Base-by-base conservation (phyloP, 2,888 invertebrate genomes). In the Willowsia nigromaculata region DNA sequence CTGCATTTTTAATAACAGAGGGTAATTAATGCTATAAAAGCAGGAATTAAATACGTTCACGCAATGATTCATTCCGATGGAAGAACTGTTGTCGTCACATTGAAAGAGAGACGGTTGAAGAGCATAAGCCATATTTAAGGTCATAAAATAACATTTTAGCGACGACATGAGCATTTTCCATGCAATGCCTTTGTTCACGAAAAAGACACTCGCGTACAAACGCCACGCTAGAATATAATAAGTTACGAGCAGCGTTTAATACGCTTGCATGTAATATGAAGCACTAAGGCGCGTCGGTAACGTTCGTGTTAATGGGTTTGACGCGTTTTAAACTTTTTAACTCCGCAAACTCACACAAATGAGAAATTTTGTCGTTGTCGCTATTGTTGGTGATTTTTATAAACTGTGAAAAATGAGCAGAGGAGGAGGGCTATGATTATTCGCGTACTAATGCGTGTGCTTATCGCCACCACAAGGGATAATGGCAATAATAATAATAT, bases 161-260 rank as follows among this genome's bases (percentile, higher is more conserved):
- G 62, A 76, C 76, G 37, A 89, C 89, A 89, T 89, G 89, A 89
- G 89, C 89, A 89, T 89, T 89, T 89, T 89, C 89, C 89, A 89
- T 89, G 89, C 89, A 50, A 89, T 81, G 85, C 71, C 88, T 84
- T 88, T 89, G 71, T 47, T 74, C 13, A n/a, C n/a, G 18, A 71
- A 76, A 82, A 43, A 59, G 25, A 56, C 47, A 13, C 47, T 33
- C 65, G 30, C 65, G 18, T n/a, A n/a, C 47, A 68, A 65, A 43
- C 59, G 30, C 68, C 18, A 53, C 11, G 25, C 50, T 5, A 71
- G 18, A n/a, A 50, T 22, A 62, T 40, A 25, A 43, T 27, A 68
- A 68, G 18, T 37, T 37, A 37, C n/a, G 47, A 25, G 43, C 68
- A 40, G 40, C n/a, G n/a, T 43, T 37, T 74, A 71, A 47, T 27